Conservation (phyloP, 2,113 vertebrate genomes). For the Paedocypris sp. region DNA sequence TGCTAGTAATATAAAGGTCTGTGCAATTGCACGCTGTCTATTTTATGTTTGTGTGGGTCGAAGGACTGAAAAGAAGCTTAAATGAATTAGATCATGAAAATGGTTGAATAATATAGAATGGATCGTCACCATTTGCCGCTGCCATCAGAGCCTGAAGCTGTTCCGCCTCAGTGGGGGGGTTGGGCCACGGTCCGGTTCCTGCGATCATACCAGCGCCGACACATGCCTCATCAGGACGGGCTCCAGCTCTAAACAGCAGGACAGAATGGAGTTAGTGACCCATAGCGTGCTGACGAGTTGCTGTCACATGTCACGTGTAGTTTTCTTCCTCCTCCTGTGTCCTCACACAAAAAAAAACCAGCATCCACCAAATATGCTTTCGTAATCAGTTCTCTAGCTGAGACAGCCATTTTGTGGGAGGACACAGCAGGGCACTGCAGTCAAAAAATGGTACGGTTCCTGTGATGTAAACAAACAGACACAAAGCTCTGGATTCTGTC, state of each 20-base stretch:
- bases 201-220: slow-evolving; percentile 45
- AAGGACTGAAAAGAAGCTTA: too few species aligned
- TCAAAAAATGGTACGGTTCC: slow-evolving; percentile 19
- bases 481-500: slow-evolving; percentile 4
- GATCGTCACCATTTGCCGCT: slow-evolving; percentile 80
- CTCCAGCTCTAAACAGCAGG: slow-evolving; percentile 48
- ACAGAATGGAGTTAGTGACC: slow-evolving; percentile 6
- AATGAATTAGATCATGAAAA: too few species aligned
- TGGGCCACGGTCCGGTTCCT: slow-evolving; percentile 96
- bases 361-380: slow-evolving; percentile 27
- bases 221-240: slow-evolving; percentile 59
- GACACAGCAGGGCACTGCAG: slow-evolving; percentile 16
- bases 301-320: not conserved
- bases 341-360: slow-evolving; percentile 16
- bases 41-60: too few species aligned
- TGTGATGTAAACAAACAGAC: slow-evolving; percentile 17
- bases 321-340: slow-evolving; percentile 30
- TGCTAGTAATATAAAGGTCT: too few species aligned
- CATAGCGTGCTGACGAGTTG: not conserved
- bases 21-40: too few species aligned
- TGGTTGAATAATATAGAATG: not conserved
- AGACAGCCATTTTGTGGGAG: slow-evolving; percentile 34
- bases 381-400: slow-evolving; percentile 15
- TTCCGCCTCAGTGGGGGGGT: slow-evolving; percentile 94
- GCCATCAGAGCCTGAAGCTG: slow-evolving; percentile 97